Evolutionary conservation across 2,888 invertebrate species (phyloP).

Genomic region (Thecocarcelia acutangulata): DNA sequence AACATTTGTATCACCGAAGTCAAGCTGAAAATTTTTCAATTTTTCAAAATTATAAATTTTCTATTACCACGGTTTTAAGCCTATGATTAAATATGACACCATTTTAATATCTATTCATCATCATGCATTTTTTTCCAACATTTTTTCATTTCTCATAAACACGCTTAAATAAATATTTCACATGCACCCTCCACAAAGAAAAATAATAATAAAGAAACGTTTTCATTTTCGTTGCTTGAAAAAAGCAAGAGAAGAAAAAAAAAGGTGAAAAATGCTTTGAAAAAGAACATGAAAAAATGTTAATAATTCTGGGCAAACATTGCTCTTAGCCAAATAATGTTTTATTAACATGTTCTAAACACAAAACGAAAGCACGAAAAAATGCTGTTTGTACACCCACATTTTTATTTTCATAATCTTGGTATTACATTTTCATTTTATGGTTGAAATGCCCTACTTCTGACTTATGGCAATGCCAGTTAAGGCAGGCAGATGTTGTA

Average conservation of each 20-base stretch:
- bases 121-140: background rate
- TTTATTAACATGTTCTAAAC: slow-evolving; percentile 49
- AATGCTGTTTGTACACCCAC: slow-evolving; percentile 35
- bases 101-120: slow-evolving; percentile 51
- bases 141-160: slow-evolving; percentile 20
- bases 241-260: background rate
- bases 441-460: slow-evolving; percentile 45
- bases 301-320: slow-evolving; percentile 51
- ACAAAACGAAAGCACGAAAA: background rate
- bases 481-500: slow-evolving; percentile 28
- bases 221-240: slow-evolving; percentile 49
- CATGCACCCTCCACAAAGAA: background rate
- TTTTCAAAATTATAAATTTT: slow-evolving; percentile 14
- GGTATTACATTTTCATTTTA: slow-evolving; percentile 34
- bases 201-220: slow-evolving; percentile 18
- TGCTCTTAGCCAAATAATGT: slow-evolving; percentile 46
- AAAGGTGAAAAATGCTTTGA: slow-evolving; percentile 40
- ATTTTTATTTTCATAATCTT: slow-evolving; percentile 39
- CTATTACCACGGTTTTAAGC: slow-evolving; percentile 26
- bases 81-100: slow-evolving; percentile 63
- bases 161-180: slow-evolving; percentile 27
- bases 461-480: slow-evolving; percentile 18
- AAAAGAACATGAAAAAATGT: slow-evolving; percentile 16
- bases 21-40: slow-evolving; percentile 21
- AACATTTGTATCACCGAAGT: background rate